These are phyloP conservation scores for Drosophila stalkeri DNA, from an alignment of 2,888 invertebrate species.

Conservation along the genomic window DNA sequence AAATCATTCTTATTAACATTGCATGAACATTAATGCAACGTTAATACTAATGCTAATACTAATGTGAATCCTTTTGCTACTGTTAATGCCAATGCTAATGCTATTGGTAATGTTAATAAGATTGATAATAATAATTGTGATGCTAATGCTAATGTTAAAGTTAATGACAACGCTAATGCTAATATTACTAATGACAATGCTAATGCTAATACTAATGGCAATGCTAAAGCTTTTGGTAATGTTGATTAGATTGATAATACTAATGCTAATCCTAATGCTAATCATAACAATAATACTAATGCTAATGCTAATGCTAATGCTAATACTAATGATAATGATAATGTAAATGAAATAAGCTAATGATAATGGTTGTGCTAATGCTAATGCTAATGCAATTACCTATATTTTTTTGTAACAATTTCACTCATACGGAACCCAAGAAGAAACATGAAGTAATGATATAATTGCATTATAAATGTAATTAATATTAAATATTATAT, in stretches of 20 bases:
- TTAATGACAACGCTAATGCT: neutral
- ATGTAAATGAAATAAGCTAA: too few species aligned
- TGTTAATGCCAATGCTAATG: neutral
- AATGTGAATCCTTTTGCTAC: neutral
- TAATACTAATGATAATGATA: neutral
- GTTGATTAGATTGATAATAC: neutral
- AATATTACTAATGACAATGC: neutral
- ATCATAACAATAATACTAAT: neutral
- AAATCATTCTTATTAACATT: too few species aligned
- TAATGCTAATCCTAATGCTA: neutral
- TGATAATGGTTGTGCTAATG: neutral
- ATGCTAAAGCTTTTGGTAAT: neutral
- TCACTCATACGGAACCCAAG: too few species aligned
- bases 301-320: neutral
- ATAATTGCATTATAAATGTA: neutral
- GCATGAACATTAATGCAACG: too few species aligned
- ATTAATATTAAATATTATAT: neutral
- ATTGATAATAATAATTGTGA: neutral
- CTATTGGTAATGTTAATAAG: neutral
- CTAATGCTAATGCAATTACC: neutral
- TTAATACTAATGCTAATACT: neutral
- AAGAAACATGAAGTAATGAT: neutral
- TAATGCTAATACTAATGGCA: neutral
- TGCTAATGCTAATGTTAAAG: neutral
- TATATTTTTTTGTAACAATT: neutral